Conservation (phyloP, 2,888 invertebrate species). For the Monoplex corrugatus region DNA sequence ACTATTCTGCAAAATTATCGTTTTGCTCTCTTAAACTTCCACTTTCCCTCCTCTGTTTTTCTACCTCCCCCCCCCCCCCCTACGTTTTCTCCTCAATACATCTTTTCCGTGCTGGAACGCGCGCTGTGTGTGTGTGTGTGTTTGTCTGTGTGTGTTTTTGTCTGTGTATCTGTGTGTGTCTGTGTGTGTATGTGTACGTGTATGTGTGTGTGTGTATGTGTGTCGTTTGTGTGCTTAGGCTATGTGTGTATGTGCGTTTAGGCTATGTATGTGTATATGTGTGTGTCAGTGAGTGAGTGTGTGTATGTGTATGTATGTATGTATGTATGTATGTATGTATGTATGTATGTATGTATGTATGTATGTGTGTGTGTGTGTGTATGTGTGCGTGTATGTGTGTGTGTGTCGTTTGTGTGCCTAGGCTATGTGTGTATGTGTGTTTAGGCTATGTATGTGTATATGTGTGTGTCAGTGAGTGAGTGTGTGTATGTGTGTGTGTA, state of each 20-base stretch:
- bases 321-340: neutral
- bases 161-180: constrained; percentile 4
- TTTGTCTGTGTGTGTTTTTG: constrained; percentile 21
- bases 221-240: constrained; percentile 14
- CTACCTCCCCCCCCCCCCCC: too few species aligned
- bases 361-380: constrained; percentile 15
- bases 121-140: neutral
- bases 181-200: neutral
- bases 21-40: too few species aligned
- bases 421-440: neutral
- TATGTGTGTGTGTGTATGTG: neutral
- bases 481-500: neutral
- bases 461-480: constrained; percentile 5
- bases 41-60: too few species aligned
- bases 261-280: constrained; percentile 5
- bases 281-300: constrained; percentile 11
- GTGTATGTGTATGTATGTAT: neutral
- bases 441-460: neutral
- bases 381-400: constrained; percentile 2
- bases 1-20: too few species aligned
- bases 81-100: too few species aligned
- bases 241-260: neutral
- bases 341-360: neutral
- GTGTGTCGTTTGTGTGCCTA: too few species aligned
- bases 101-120: too few species aligned